A percentile compares a stretch with the other conserved stretches of the same genome.
phyloP scores from a whole-genome alignment of 2,888 invertebrate genomes.

The Mayetiola destructor region DNA sequence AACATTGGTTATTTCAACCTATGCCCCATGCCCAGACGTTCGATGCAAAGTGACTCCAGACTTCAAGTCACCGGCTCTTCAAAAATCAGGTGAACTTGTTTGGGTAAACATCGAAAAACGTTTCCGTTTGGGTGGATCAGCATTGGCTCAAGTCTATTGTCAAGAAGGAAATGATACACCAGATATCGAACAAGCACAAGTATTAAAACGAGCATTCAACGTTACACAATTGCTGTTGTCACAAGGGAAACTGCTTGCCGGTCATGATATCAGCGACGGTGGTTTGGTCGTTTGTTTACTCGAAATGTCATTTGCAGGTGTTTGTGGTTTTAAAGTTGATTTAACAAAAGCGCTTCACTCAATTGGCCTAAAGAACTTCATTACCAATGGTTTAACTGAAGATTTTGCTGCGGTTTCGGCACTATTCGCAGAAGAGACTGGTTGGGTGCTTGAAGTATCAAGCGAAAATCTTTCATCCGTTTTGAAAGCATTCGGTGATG shows the following conservation, averaged over 20 bases:
- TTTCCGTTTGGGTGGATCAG: conserved; percentile 76
- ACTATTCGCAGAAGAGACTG: conserved; percentile 74
- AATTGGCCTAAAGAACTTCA: conserved; percentile 20
- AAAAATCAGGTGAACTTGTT: conserved; percentile 50
- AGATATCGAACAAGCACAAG: conserved; percentile 56
- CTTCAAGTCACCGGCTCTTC: conserved; percentile 51
- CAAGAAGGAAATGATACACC: conserved; percentile 71
- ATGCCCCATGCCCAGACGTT: conserved; percentile 89
- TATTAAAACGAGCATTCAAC: conserved; percentile 61
- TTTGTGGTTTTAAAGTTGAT: conserved; percentile 60
- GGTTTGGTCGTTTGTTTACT: conserved; percentile 77
- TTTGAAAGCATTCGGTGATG: conserved; percentile 43
- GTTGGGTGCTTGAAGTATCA: conserved; percentile 66
- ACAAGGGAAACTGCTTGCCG: conserved; percentile 44
- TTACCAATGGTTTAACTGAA: conserved; percentile 25
- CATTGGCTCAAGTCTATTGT: conserved; percentile 77
- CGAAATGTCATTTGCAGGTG: conserved; percentile 93
- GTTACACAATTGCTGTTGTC: conserved; percentile 71
- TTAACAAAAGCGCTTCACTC: conserved; percentile 37
- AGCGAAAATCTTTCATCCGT: conserved; percentile 42
- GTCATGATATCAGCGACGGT: conserved; percentile 95
- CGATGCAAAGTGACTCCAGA: conserved; percentile 79
- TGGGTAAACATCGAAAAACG: conserved; percentile 67
- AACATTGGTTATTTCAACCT: conserved; percentile 88
- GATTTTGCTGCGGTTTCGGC: conserved; percentile 45